Evolutionary conservation across 2,888 invertebrate genomes (phyloP).

Genomic region (Pandemis heparana): DNA sequence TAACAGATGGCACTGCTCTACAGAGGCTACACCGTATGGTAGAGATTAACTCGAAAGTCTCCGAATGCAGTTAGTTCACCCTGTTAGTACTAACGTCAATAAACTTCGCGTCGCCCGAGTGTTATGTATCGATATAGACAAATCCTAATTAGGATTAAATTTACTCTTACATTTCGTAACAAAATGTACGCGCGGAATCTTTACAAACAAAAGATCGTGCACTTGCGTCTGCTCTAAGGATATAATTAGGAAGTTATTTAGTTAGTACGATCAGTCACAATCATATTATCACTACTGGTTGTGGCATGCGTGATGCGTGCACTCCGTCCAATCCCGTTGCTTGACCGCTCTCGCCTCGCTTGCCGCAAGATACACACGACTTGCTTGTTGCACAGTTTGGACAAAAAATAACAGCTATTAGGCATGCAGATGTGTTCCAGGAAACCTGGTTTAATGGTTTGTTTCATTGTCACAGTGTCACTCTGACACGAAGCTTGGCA

Average conservation of each 20-base stretch:
- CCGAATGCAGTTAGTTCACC: no score
- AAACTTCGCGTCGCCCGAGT: no score
- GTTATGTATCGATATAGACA: no score
- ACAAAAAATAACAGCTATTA: conserved; percentile 30
- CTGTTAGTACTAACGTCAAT: no score
- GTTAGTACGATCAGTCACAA: conserved; percentile 30
- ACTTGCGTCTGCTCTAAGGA: background rate
- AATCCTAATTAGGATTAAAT: background rate
- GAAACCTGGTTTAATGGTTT: conserved; percentile 9
- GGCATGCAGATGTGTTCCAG: conserved; percentile 37
- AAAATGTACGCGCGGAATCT: background rate
- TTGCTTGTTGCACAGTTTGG: conserved; percentile 24
- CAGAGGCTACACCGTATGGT: no score
- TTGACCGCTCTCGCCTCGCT: conserved; percentile 52
- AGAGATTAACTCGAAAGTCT: no score
- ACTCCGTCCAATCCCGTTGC: conserved; percentile 53
- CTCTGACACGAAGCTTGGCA: conserved; percentile 16
- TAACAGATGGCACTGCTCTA: no score
- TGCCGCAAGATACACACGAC: conserved; percentile 38
- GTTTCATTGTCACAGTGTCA: background rate
- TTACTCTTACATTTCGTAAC: background rate
- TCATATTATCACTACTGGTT: conserved; percentile 32
- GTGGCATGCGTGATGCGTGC: conserved; percentile 40
- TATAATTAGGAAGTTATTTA: background rate
- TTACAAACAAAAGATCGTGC: background rate